Conservation (phyloP, 2,797 vertebrate species). For the Loriculus beryllinus region DNA sequence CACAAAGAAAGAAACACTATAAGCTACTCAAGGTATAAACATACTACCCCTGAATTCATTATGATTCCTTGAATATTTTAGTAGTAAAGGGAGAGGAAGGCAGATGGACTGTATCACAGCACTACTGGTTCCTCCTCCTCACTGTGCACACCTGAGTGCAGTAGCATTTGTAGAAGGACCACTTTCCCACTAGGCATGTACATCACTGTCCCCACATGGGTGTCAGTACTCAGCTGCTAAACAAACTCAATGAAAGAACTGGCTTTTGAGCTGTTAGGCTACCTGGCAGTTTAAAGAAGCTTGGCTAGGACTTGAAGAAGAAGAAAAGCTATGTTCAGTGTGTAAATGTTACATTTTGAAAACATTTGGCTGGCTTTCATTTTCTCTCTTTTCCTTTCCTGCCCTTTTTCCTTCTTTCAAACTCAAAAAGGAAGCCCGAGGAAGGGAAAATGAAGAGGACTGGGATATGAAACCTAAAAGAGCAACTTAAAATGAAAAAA, state of each 20-base stretch:
- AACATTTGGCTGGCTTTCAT: constrained; percentile 24
- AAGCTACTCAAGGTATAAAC: background rate
- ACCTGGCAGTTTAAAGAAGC: background rate
- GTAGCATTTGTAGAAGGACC: background rate
- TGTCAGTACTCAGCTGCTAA: background rate
- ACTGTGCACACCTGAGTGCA: background rate
- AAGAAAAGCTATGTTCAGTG: background rate
- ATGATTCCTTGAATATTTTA: background rate
- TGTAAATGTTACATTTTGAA: background rate
- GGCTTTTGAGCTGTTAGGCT: background rate
- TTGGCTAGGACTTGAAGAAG: background rate
- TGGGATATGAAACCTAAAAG: constrained; percentile 5
- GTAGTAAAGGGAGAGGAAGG: background rate
- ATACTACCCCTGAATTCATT: background rate
- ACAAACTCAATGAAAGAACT: background rate
- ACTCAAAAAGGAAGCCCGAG: constrained; percentile 29
- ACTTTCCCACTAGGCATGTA: background rate
- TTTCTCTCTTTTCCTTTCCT: constrained; percentile 1
- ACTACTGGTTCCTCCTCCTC: background rate
- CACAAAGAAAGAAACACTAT: background rate
- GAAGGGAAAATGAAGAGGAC: constrained; percentile 8
- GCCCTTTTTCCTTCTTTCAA: constrained; percentile 2
- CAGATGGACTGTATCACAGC: background rate
- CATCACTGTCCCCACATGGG: background rate
- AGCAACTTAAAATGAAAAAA: constrained; percentile 17